Base-by-base conservation (phyloP, 1,140 invertebrate species). In the Watersipora subatra region DNA sequence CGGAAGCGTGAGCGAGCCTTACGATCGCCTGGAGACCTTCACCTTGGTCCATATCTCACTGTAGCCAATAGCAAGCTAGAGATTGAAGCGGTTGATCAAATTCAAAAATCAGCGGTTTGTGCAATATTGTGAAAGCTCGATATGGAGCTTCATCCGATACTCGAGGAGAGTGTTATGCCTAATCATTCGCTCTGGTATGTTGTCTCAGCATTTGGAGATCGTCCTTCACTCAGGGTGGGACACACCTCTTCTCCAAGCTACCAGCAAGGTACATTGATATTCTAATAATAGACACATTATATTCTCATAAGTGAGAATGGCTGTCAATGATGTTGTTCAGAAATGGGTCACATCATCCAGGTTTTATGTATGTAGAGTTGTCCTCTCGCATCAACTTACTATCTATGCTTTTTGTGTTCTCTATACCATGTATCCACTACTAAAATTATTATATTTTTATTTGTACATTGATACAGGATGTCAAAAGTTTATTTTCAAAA, bases 111-210 rank as follows among this genome's bases (percentile, higher is more conserved):
- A 12, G n/a, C 34, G 34, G 34, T 46, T 46, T 46, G 34, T 46
- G 34, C 34, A 12, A 46, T 46, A 7, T 46, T 46, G n/a, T 46
- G n/a, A n/a, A n/a, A n/a, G n/a, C n/a, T n/a, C n/a, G 58, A 28
- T 1, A 78, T 80, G 78, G 78, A 80, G 67, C 70, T 79, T 28
- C 76, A 79, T 67, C 76, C 78, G 17, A 71, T 77, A 57, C 69
- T 78, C 58, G 76, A 79, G 28, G 71, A 73, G 29, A 73, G 70
- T 1, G 22, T 24, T 25, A 29, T 66, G 17, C 76, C 77, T 15
- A 72, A 71, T 58, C 63, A 69, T 2, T 68, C 69, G 22, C 67
- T 77, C 29, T 79, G 78, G 77, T 79, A 78, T 67, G 73, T 79
- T 24, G 57, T 80, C 28, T 73, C 76, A 1, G 70, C 74, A 3